A percentile compares a stretch with the other conserved stretches of the same genome.
Conservation (phyloP, 2,888 invertebrate genomes). For the Ochropacha duplaris region DNA sequence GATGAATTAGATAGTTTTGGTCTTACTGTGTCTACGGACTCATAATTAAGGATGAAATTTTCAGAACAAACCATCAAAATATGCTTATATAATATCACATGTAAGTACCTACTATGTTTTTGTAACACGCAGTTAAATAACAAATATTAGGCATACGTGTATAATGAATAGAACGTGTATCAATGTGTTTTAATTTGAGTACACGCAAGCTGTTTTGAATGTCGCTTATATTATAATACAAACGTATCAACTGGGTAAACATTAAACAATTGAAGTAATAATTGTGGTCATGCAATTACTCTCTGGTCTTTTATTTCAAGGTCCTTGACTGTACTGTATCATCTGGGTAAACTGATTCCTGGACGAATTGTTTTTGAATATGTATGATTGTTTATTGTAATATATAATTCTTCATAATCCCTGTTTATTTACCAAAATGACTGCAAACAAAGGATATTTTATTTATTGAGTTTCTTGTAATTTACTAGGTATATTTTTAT, state of each 20-base stretch:
- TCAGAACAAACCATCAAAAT: background rate
- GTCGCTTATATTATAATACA: slow-evolving; percentile 36
- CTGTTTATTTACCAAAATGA: too few species aligned
- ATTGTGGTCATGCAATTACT: slow-evolving; percentile 39
- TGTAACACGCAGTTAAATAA: background rate
- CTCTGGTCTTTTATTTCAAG: slow-evolving; percentile 38
- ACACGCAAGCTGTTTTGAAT: slow-evolving; percentile 50
- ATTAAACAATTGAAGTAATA: slow-evolving; percentile 61
- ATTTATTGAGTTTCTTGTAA: too few species aligned
- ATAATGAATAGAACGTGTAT: slow-evolving; percentile 36
- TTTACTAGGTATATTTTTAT: too few species aligned
- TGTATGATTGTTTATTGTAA: background rate
- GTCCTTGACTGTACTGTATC: slow-evolving; percentile 11
- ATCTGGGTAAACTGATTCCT: background rate
- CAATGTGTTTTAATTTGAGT: slow-evolving; percentile 50
- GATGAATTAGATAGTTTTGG: too few species aligned
- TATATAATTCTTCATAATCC: too few species aligned
- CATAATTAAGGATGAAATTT: too few species aligned
- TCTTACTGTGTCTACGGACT: too few species aligned
- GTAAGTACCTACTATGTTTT: background rate
- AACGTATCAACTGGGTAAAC: slow-evolving; percentile 65
- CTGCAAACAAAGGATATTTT: too few species aligned
- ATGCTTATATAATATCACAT: background rate
- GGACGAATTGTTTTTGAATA: background rate
- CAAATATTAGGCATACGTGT: slow-evolving; percentile 7